phyloP scores from a whole-genome alignment of 2,888 invertebrate species.

The Cyclophora punctaria region DNA sequence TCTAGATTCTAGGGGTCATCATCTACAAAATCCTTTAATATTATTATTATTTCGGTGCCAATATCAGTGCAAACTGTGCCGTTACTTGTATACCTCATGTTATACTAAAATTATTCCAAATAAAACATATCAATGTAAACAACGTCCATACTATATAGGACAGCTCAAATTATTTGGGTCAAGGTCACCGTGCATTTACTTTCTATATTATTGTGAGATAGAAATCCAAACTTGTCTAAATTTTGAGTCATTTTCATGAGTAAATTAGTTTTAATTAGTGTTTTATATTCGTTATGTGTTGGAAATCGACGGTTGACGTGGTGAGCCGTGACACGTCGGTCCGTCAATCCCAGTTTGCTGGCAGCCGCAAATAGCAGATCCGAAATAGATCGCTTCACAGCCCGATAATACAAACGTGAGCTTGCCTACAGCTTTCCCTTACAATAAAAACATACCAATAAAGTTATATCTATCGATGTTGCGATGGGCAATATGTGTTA shows the following conservation, averaged over 20 bases:
- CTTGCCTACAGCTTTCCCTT: constrained; percentile 62
- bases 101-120: constrained; percentile 16
- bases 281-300: constrained; percentile 41
- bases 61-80: not conserved
- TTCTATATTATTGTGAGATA: constrained; percentile 21
- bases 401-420: constrained; percentile 68
- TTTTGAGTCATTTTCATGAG: not conserved
- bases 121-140: constrained; percentile 29
- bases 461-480: not conserved
- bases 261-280: constrained; percentile 27
- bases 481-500: not conserved
- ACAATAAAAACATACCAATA: constrained; percentile 34
- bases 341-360: constrained; percentile 73
- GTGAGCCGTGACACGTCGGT: constrained; percentile 63
- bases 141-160: constrained; percentile 21
- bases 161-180: constrained; percentile 54
- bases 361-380: constrained; percentile 64
- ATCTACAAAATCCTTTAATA: constrained; percentile 4
- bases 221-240: not conserved
- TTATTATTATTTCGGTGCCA: constrained; percentile 1
- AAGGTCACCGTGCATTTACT: constrained; percentile 53
- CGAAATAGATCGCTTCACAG: constrained; percentile 67
- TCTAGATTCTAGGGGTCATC: constrained; percentile 8
- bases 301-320: constrained; percentile 45
- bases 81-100: not conserved